A percentile compares a stretch with the other conserved stretches of the same genome.
These are phyloP conservation scores for Myiagra hebetior DNA, from an alignment of 2,113 vertebrate genomes.

Conservation along the genomic window DNA sequence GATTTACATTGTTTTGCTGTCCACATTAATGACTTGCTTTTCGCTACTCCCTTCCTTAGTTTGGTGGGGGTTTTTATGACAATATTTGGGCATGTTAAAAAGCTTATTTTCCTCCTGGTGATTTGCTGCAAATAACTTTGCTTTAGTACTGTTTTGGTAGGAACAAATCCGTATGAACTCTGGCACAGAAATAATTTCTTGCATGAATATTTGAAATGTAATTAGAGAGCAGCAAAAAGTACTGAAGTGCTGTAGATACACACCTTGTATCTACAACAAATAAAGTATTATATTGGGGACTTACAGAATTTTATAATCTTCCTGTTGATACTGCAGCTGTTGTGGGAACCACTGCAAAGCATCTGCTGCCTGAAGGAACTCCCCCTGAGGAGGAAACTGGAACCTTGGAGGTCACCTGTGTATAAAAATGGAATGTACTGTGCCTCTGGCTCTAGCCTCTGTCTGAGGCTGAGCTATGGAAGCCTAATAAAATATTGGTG, in stretches of 20 bases:
- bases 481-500: neutral
- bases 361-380: neutral
- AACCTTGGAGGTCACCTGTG: neutral
- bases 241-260: neutral
- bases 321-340: neutral
- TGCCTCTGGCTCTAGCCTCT: neutral
- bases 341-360: neutral
- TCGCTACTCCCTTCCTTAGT: slow-evolving; percentile 3
- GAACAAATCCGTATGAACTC: neutral
- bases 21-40: slow-evolving; percentile 45
- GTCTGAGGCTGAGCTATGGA: neutral
- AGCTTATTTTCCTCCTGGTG: neutral
- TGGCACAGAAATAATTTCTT: neutral
- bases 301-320: neutral
- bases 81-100: neutral
- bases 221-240: neutral
- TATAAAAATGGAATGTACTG: fast-evolving
- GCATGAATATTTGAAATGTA: neutral
- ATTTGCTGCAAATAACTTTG: slow-evolving; percentile 1
- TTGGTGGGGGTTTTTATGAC: neutral
- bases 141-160: neutral
- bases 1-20: slow-evolving; percentile 22
- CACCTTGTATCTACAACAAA: neutral
- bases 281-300: neutral
- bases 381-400: neutral